These are phyloP conservation scores for Dexiosoma caninum DNA, from an alignment of 2,888 invertebrate species.

Conservation along the genomic window DNA sequence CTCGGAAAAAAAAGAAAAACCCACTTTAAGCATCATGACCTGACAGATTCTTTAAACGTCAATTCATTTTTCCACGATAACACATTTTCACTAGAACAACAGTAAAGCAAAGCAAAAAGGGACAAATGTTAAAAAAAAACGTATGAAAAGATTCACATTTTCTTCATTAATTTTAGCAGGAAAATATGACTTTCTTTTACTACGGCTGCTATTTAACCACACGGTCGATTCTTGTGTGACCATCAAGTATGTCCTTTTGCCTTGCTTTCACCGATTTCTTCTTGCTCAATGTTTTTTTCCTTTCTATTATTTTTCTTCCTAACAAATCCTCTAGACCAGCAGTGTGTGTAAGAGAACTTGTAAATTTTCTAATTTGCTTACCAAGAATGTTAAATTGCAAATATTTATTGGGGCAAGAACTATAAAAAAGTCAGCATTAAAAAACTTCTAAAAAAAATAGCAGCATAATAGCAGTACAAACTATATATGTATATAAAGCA, in stretches of 20 bases:
- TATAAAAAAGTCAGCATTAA: slow-evolving; percentile 13
- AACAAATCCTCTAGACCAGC: background rate
- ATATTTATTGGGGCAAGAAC: slow-evolving; percentile 38
- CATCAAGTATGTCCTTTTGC: background rate
- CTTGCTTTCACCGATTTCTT: background rate
- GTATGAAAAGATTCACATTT: background rate
- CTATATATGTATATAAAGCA: background rate
- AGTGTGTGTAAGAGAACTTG: slow-evolving; percentile 34
- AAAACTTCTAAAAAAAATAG: background rate
- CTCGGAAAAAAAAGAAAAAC: background rate
- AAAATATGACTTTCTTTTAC: too few species aligned
- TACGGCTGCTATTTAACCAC: too few species aligned
- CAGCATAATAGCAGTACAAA: background rate
- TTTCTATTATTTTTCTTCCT: background rate
- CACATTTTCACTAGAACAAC: slow-evolving; percentile 40
- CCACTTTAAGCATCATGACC: slow-evolving; percentile 49
- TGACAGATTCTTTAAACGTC: slow-evolving; percentile 54
- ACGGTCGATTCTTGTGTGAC: too few species aligned
- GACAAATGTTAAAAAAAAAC: background rate
- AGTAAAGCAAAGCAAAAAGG: background rate
- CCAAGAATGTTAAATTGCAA: slow-evolving; percentile 49
- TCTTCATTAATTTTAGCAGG: too few species aligned
- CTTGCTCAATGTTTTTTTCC: slow-evolving; percentile 4
- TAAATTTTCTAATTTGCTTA: slow-evolving; percentile 59
- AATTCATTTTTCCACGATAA: slow-evolving; percentile 48